Evolutionary conservation across 2,888 invertebrate genomes (phyloP).

Genomic region (Xanthia icteritia): DNA sequence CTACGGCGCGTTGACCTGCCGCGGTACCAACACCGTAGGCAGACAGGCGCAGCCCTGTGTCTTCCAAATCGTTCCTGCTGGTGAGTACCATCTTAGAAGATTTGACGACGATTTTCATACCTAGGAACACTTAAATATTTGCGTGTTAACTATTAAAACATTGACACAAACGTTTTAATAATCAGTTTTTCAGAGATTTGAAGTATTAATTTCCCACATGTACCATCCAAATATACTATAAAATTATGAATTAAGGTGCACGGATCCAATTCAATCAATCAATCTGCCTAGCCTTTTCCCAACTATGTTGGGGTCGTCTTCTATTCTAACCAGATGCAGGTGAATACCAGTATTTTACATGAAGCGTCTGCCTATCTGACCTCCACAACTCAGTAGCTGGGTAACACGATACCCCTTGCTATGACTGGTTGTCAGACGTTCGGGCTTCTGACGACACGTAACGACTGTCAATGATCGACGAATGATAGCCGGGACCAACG

Average conservation of each 20-base stretch:
- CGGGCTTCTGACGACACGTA: too few species aligned
- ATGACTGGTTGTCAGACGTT: too few species aligned
- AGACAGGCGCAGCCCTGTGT: conserved; percentile 96
- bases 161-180: not conserved
- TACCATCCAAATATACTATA: not conserved
- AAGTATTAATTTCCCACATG: not conserved
- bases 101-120: not conserved
- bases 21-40: conserved; percentile 95
- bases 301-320: too few species aligned
- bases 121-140: not conserved
- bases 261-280: not conserved
- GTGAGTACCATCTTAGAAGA: conserved; percentile 83
- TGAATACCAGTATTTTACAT: too few species aligned
- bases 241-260: not conserved
- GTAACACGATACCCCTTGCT: too few species aligned
- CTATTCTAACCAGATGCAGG: too few species aligned
- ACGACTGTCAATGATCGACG: too few species aligned
- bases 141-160: not conserved
- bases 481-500: too few species aligned
- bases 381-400: too few species aligned
- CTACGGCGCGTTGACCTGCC: conserved; percentile 96
- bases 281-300: too few species aligned
- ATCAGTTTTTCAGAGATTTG: not conserved
- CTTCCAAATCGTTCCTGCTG: conserved; percentile 97
- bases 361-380: too few species aligned